Percentiles rank a stretch among this genome's conserved stretches.
Evolutionary conservation across 2,113 vertebrate species (phyloP).

Genomic region (Gorsachius goisagi): DNA sequence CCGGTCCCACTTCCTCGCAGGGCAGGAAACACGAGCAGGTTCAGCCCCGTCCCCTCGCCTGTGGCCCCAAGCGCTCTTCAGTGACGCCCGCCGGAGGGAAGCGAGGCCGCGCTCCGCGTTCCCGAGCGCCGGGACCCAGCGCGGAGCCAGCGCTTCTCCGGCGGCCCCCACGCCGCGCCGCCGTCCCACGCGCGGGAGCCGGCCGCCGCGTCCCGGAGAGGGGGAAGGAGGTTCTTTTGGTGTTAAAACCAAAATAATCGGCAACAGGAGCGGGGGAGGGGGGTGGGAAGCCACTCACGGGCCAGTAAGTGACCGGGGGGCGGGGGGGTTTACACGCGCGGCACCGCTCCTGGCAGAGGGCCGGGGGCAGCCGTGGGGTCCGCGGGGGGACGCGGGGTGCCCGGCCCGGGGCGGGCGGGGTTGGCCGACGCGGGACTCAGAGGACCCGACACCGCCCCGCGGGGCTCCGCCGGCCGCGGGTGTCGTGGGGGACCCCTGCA

Average conservation of each 20-base stretch:
- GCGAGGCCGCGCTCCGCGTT: background rate
- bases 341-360: background rate
- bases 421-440: background rate
- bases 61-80: background rate
- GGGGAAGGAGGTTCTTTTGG: background rate
- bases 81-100: fast-evolving
- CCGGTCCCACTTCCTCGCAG: slow-evolving; percentile 8
- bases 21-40: background rate
- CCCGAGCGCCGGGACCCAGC: background rate
- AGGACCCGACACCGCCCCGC: background rate
- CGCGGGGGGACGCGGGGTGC: background rate
- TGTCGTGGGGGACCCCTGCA: background rate
- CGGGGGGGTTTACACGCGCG: background rate
- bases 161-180: background rate
- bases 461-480: too few species aligned
- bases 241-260: background rate
- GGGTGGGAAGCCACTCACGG: background rate
- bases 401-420: background rate
- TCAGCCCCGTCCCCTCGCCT: background rate
- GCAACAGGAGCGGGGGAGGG: background rate
- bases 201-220: background rate
- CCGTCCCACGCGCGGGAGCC: background rate
- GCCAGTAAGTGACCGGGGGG: background rate
- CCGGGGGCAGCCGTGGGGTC: background rate
- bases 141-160: background rate